Evolutionary conservation across 2,113 vertebrate species (phyloP).

Genomic region (Erythrolamprus reginae): DNA sequence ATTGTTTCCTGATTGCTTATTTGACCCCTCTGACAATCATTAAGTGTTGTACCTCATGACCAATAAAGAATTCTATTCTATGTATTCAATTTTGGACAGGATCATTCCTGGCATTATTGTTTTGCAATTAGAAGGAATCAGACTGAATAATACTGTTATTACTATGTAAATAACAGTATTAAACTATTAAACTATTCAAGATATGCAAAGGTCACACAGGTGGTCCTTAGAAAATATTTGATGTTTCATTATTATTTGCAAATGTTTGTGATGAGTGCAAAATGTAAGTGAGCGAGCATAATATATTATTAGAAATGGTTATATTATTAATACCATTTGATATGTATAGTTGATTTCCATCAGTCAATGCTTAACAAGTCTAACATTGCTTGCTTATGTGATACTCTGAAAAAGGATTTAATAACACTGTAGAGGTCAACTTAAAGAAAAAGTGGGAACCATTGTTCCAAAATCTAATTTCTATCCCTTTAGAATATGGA

Average conservation of each 20-base stretch:
- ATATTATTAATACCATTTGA: not conserved
- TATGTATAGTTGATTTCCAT: not conserved
- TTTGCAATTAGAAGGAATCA: not conserved
- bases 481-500: constrained; percentile 15
- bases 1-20: too few relatives aligned
- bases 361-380: not conserved
- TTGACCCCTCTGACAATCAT: too few relatives aligned
- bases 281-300: not conserved
- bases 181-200: too few relatives aligned
- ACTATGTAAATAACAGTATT: not conserved
- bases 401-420: not conserved
- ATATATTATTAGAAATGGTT: not conserved
- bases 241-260: not conserved
- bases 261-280: not conserved
- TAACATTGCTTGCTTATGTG: not conserved
- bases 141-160: not conserved
- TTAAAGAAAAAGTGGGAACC: not conserved
- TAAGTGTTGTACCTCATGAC: too few relatives aligned
- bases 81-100: too few relatives aligned
- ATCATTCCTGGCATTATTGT: not conserved
- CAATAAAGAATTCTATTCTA: too few relatives aligned
- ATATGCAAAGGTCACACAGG: not conserved
- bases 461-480: not conserved
- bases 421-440: not conserved
- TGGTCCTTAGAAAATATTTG: not conserved